Evolutionary conservation across 2,113 vertebrate genomes (phyloP).

Genomic region (Jaculus jaculus): DNA sequence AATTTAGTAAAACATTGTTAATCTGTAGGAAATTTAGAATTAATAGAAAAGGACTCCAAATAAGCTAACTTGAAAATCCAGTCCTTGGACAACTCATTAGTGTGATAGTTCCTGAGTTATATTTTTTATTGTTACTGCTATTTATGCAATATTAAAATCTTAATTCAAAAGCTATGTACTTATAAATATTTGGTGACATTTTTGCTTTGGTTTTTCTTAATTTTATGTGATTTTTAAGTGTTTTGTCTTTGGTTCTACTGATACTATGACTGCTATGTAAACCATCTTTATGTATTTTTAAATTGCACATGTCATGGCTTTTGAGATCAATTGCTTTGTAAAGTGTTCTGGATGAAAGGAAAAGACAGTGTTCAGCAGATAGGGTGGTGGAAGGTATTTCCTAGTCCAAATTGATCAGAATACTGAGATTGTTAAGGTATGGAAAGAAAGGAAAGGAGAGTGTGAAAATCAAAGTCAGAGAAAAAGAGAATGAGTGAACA

Average conservation of each 20-base stretch:
- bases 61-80: too few species aligned
- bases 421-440: not conserved
- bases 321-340: not conserved
- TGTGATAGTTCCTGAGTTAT: too few species aligned
- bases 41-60: too few species aligned
- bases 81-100: too few species aligned
- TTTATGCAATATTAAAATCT: not conserved
- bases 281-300: not conserved
- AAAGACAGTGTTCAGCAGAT: not conserved
- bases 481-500: not conserved
- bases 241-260: slow-evolving; percentile 11
- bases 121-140: not conserved
- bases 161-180: not conserved
- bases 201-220: not conserved
- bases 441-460: not conserved
- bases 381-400: not conserved
- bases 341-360: not conserved
- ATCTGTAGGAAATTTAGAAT: not conserved
- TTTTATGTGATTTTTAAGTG: not conserved
- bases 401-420: not conserved
- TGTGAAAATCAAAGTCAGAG: not conserved
- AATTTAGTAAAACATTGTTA: not conserved
- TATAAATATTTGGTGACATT: not conserved
- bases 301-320: not conserved
- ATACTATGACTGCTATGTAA: not conserved